Percentiles rank a stretch among this genome's conserved stretches.
These are phyloP conservation scores for Cheilosia vulpina DNA, from an alignment of 2,888 invertebrate species.

Conservation along the genomic window DNA sequence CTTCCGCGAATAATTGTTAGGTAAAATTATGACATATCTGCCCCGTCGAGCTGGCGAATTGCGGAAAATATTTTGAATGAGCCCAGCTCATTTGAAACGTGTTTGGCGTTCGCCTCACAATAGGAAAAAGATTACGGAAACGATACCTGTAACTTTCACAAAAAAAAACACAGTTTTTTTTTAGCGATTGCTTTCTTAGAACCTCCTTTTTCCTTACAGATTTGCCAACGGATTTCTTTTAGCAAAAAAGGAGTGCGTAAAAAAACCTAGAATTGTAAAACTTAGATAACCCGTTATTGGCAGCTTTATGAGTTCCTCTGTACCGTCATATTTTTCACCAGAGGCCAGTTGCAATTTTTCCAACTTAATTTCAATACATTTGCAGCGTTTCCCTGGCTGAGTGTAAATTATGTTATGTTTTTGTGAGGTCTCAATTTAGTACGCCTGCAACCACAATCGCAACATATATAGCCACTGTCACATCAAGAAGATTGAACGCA, in stretches of 20 bases:
- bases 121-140: background rate
- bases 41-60: background rate
- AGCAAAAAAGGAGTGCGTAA: constrained; percentile 38
- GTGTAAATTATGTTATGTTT: constrained; percentile 4
- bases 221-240: background rate
- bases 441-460: constrained; percentile 58
- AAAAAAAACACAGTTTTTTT: background rate
- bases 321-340: background rate
- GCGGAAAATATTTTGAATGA: too few relatives aligned
- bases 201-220: background rate
- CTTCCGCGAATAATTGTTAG: constrained; percentile 1
- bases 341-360: background rate
- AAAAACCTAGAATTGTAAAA: constrained; percentile 45
- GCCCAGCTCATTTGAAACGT: too few relatives aligned
- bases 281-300: constrained; percentile 56
- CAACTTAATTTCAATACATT: constrained; percentile 14
- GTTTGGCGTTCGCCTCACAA: background rate
- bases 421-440: constrained; percentile 56
- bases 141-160: background rate
- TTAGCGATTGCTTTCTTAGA: background rate
- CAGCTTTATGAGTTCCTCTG: constrained; percentile 23
- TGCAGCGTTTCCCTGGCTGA: constrained; percentile 1
- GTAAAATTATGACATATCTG: background rate
- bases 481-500: constrained; percentile 13
- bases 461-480: constrained; percentile 35